Conservation (phyloP, 2,888 invertebrate genomes). For the Agrochola lychnidis region DNA sequence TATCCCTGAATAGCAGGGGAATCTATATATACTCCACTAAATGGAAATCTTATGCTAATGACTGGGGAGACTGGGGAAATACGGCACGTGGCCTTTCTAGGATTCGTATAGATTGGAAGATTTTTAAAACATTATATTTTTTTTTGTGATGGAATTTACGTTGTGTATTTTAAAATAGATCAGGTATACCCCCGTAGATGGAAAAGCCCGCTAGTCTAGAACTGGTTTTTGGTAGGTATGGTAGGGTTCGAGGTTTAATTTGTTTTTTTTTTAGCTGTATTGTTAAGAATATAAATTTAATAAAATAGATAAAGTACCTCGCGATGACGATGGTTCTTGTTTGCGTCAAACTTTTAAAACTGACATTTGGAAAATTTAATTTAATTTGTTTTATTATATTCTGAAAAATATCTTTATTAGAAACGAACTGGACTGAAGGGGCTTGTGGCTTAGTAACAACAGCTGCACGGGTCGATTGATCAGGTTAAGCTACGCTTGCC, state of each 20-base stretch:
- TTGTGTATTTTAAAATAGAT: slow-evolving; percentile 10
- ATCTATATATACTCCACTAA: slow-evolving; percentile 53
- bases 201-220: background rate
- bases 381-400: too few relatives aligned
- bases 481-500: too few relatives aligned
- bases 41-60: slow-evolving; percentile 64
- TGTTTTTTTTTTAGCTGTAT: background rate
- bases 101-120: background rate
- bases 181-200: background rate
- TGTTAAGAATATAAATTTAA: too few relatives aligned
- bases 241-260: background rate
- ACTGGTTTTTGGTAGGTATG: background rate
- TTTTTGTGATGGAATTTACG: background rate
- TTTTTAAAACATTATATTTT: too few relatives aligned
- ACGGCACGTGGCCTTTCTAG: slow-evolving; percentile 22
- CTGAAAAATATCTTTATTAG: too few relatives aligned
- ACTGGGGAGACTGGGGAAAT: slow-evolving; percentile 43
- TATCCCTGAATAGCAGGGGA: background rate
- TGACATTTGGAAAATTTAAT: too few relatives aligned
- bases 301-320: too few relatives aligned
- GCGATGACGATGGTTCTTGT: too few relatives aligned
- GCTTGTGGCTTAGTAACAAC: too few relatives aligned
- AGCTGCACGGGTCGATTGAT: too few relatives aligned
- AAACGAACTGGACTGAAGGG: too few relatives aligned
- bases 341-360: too few relatives aligned